Percentiles rank a stretch among this genome's conserved stretches.
phyloP scores from a whole-genome alignment of 2,888 invertebrate genomes.

The Meghimatium bilineatum region DNA sequence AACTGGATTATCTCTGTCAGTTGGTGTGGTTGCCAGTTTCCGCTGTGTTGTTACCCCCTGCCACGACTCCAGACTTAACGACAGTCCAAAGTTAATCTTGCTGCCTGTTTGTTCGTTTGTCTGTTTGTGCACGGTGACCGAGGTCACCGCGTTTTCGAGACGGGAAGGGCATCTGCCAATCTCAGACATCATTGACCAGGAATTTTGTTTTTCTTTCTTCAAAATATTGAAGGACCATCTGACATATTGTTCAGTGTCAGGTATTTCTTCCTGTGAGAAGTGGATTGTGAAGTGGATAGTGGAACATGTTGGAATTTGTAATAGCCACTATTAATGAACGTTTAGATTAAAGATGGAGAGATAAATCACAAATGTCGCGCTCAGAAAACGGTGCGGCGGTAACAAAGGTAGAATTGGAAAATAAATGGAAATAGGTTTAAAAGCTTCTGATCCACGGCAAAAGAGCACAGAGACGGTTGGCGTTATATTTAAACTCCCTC shows the following conservation, averaged over 20 bases:
- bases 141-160: background rate
- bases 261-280: background rate
- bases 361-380: too few relatives aligned
- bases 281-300: background rate
- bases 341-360: too few relatives aligned
- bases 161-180: background rate
- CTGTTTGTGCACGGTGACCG: background rate
- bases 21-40: background rate
- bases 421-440: too few relatives aligned
- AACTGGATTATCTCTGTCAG: too few relatives aligned
- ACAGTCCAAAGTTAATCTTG: background rate
- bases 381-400: too few relatives aligned
- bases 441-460: too few relatives aligned
- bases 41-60: background rate
- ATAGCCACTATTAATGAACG: too few relatives aligned
- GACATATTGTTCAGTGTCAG: background rate
- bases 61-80: background rate
- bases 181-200: background rate
- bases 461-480: too few relatives aligned
- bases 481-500: too few relatives aligned
- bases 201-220: background rate
- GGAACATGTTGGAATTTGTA: too few relatives aligned
- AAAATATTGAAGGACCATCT: background rate
- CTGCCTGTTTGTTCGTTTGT: background rate
- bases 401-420: too few relatives aligned